Evolutionary conservation across 2,113 vertebrate genomes (phyloP), one percentile per base, ranked within the genome.

Genomic region (Coregonus clupeaformis): DNA sequence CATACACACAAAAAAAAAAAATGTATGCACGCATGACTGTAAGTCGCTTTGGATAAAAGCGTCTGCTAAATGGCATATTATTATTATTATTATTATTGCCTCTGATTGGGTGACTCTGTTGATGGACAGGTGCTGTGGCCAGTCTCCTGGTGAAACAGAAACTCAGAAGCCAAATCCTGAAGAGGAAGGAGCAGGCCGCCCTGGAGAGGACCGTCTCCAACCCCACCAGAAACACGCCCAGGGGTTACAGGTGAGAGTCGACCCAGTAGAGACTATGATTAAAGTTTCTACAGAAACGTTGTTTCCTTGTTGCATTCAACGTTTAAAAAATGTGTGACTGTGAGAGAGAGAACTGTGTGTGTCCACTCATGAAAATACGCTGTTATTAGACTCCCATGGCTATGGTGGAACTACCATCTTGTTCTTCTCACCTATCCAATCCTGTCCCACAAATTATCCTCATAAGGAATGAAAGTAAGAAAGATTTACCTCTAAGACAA

Each of bases 111-210:
- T 74, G 18, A 2, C 49, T 78, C 18, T 77, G n/a, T 72, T 83
- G 16, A 77, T 71, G 84, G 63, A 12, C 80, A 98, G 97, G 96
- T 90, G 97, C 96, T 0, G 93, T 97, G 30, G 95, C 97, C 86
- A 98, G 97, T 91, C 94, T 94, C 0, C 92, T 93, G 71, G 97
- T 99, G 25, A 97, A 92, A 87, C 94, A 97, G 91, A 97, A 96
- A 77, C 88, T 99, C 94, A 89, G 36, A 82, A 95, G 0, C 94
- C 96, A 80, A 76, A 98, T 98, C 72, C 90, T 93, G 75, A 95
- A 95, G 82, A 95, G 95, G 82, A 95, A 95, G 78, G 94, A 95
- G 6, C 94, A 95, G 86, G 94, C 95, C 5, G 92, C 93, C 18
- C 89, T 94, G 73, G 95, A 96, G 79, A 94, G 93, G 77, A 91